Base-by-base conservation (phyloP, 2,113 vertebrate species). In the Ancistrus triradiatus region DNA sequence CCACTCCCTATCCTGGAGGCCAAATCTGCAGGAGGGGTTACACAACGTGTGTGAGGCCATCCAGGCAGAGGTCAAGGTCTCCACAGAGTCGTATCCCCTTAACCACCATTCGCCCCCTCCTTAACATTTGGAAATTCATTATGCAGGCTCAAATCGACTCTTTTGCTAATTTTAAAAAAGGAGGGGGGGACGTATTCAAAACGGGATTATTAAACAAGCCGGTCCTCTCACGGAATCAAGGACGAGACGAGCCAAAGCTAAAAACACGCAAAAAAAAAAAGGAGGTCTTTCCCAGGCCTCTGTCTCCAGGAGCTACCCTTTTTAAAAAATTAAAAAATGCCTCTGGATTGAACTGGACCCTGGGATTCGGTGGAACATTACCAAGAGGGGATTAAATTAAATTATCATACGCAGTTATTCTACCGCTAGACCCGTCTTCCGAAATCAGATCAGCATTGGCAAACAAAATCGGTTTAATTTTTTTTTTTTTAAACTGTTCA, bases 81-180 rank as follows among this genome's bases (percentile, higher is more conserved):
- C 75, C 77, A 73, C 52, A 72, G 72, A 82, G 70, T 73, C 63
- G 57, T 78, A 81, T 84, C 75, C 78, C 59, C 68, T 58, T 33
- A 33, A 33, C 31, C 31, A 38, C 35, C 10, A 11, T 11, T 2
- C 35, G 11, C 35, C 35, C 35, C 63, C 50, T 50, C 69, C 17
- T 44, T 4, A 11, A 48, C 79, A 83, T 82, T 85, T 84, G 81
- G 83, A 80, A n/a, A 83, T 70, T 69, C 69, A 83, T 86, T 87
- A 83, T 70, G 64, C 59, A 63, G n/a, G 65, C 24, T 47, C 18
- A 1, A 61, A 59, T 47, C 65, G 60, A 62, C 69, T 69, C 77
- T 73, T 63, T 52, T 65, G 76, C 70, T 83, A 80, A 84, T 83
- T n/a, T n/a, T 83, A 80, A 81, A 86, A 80, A 71, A n/a, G n/a